Evolutionary conservation across 2,113 vertebrate species (phyloP).

Genomic region (Gasterosteus aculeatus): DNA sequence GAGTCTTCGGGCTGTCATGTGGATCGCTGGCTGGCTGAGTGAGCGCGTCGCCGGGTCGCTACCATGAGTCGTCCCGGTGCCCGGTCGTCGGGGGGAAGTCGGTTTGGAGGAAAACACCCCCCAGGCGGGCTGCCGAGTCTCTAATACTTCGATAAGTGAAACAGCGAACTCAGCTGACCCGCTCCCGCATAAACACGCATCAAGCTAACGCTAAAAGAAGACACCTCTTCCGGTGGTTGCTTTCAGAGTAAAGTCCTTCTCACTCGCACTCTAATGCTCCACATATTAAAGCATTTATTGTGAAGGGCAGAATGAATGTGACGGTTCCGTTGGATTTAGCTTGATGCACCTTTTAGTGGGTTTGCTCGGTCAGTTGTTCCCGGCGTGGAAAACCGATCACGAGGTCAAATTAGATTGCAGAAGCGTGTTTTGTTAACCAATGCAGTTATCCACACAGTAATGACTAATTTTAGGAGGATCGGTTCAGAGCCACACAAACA

Average conservation of each 20-base stretch:
- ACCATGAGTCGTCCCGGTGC: not conserved
- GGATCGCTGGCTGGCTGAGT: not conserved
- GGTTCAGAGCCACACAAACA: too few relatives aligned
- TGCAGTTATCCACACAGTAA: not conserved
- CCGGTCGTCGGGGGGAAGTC: rapidly evolving
- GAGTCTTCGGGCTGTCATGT: conserved; percentile 23
- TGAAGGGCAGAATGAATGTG: not conserved
- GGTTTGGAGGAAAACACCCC: not conserved
- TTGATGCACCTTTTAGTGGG: not conserved
- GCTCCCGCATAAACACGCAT: not conserved
- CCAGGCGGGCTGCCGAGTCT: not conserved
- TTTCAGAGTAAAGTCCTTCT: conserved; percentile 38
- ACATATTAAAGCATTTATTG: not conserved
- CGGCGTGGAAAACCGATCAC: not conserved
- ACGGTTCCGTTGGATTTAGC: not conserved
- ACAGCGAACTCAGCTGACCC: conserved; percentile 30
- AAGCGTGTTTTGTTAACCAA: not conserved
- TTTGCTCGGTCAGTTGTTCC: not conserved
- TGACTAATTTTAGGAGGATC: too few relatives aligned
- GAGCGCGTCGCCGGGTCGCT: not conserved
- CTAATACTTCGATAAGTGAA: not conserved
- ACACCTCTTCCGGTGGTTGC: rapidly evolving
- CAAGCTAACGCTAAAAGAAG: rapidly evolving
- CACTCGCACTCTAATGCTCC: rapidly evolving
- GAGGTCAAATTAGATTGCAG: not conserved